Conservation (phyloP, 2,797 vertebrate genomes). For the Momotus momota region DNA sequence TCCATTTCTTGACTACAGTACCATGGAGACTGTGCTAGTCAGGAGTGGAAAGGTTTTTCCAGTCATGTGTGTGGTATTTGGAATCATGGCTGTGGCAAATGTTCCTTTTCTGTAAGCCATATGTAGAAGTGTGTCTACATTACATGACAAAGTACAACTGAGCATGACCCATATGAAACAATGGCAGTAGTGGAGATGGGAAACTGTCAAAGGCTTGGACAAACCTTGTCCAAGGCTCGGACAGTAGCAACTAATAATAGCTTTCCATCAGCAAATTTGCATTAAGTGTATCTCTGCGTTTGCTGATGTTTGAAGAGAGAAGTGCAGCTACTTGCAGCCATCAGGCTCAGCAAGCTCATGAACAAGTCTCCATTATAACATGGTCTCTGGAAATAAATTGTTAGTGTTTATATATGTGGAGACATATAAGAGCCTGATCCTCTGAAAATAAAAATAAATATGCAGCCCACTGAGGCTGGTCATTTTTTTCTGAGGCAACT, state of each 20-base stretch:
- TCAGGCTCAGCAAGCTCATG: background rate
- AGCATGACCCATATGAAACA: background rate
- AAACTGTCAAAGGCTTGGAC: background rate
- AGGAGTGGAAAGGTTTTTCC: slow-evolving; percentile 60
- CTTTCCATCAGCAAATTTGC: background rate
- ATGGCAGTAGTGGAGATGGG: background rate
- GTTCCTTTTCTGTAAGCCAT: background rate
- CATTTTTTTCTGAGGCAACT: background rate
- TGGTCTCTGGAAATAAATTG: background rate
- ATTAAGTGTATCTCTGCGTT: background rate
- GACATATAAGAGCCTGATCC: background rate
- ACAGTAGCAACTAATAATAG: background rate
- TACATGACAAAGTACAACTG: background rate
- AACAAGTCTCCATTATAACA: background rate
- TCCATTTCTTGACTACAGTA: slow-evolving; percentile 50
- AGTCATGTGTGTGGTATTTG: slow-evolving; percentile 60
- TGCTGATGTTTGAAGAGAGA: background rate
- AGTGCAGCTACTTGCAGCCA: background rate
- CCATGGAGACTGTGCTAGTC: slow-evolving; percentile 33
- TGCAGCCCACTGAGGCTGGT: background rate
- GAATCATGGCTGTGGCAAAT: slow-evolving; percentile 44
- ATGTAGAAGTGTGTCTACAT: background rate
- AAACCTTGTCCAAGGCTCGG: background rate
- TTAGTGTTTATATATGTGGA: background rate
- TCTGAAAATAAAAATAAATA: background rate